A percentile compares a stretch with the other conserved stretches of the same genome.
Conservation (phyloP, 2,888 invertebrate species). For the Chrysodeixis includens region DNA sequence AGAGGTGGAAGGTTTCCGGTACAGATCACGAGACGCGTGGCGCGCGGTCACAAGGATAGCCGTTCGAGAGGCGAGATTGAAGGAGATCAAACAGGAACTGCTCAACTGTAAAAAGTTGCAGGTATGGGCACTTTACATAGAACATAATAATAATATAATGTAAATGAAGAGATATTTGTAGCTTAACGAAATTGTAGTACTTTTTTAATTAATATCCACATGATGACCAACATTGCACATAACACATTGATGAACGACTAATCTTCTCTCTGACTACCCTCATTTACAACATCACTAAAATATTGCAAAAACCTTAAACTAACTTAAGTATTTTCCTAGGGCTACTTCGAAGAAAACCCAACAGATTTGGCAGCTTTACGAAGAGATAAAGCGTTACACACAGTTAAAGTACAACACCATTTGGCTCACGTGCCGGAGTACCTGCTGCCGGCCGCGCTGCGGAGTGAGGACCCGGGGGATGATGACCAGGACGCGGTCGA, state of each 20-base stretch:
- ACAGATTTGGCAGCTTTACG: conserved; percentile 95
- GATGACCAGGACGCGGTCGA: conserved; percentile 65
- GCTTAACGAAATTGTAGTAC: no score
- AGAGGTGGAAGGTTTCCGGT: conserved; percentile 98
- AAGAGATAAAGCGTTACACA: conserved; percentile 95
- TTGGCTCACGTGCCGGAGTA: conserved; percentile 98
- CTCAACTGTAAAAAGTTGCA: conserved; percentile 97
- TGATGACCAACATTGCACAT: conserved; percentile 73
- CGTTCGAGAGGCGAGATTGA: conserved; percentile 97
- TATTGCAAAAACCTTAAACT: background rate
- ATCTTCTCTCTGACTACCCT: conserved; percentile 84
- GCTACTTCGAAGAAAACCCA: conserved; percentile 98
- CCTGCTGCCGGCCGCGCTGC: conserved; percentile 94
- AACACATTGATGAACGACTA: conserved; percentile 85
- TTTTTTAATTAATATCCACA: conserved; percentile 34
- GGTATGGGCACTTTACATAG: conserved; percentile 72
- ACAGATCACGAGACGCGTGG: conserved; percentile 98
- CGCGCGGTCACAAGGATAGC: conserved; percentile 97
- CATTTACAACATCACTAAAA: background rate
- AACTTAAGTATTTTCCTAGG: conserved; percentile 78
- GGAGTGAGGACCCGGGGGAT: conserved; percentile 89
- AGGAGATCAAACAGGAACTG: conserved; percentile 98
- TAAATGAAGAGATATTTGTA: no score
- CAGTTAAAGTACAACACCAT: conserved; percentile 95
- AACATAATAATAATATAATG: no score